These are phyloP conservation scores for Eciton burchellii DNA, from an alignment of 1,140 invertebrate genomes.

Conservation along the genomic window DNA sequence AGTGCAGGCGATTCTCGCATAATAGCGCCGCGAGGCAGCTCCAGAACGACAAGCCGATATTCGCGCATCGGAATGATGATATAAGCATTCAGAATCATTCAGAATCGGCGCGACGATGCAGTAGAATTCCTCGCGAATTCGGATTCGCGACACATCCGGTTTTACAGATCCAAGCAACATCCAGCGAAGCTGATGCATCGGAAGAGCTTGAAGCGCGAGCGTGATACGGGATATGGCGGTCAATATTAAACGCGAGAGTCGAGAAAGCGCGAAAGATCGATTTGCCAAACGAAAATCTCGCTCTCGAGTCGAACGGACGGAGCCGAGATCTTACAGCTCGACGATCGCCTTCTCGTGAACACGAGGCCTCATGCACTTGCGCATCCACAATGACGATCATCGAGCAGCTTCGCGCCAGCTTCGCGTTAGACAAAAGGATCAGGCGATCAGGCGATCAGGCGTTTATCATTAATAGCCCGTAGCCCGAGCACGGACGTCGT, in stretches of 20 bases:
- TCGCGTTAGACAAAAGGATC: slow-evolving; percentile 10
- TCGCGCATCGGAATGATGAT: too few species aligned
- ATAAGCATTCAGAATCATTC: slow-evolving; percentile 13
- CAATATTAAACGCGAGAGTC: slow-evolving; percentile 18
- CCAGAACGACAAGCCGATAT: neutral
- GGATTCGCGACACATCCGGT: slow-evolving; percentile 1
- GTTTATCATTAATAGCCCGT: slow-evolving; percentile 36
- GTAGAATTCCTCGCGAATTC: slow-evolving; percentile 36
- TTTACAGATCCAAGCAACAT: slow-evolving; percentile 9
- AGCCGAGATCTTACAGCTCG: neutral
- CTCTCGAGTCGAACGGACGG: slow-evolving; percentile 7
- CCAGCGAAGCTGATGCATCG: neutral
- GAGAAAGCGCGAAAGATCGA: neutral
- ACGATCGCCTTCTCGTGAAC: neutral
- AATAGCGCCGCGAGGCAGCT: neutral
- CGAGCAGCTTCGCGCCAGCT: neutral
- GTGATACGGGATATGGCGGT: slow-evolving; percentile 3
- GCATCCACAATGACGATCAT: neutral
- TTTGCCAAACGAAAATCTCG: too few species aligned
- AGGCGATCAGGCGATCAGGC: slow-evolving; percentile 22
- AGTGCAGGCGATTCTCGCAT: slow-evolving; percentile 25
- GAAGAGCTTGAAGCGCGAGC: slow-evolving; percentile 4
- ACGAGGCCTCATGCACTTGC: neutral
- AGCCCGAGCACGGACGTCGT: neutral
- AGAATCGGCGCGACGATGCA: slow-evolving; percentile 6